A percentile compares a stretch with the other conserved stretches of the same genome.
phyloP scores from a whole-genome alignment of 92 coral and sea anemone genomes.

The Meandrina meandrites region DNA sequence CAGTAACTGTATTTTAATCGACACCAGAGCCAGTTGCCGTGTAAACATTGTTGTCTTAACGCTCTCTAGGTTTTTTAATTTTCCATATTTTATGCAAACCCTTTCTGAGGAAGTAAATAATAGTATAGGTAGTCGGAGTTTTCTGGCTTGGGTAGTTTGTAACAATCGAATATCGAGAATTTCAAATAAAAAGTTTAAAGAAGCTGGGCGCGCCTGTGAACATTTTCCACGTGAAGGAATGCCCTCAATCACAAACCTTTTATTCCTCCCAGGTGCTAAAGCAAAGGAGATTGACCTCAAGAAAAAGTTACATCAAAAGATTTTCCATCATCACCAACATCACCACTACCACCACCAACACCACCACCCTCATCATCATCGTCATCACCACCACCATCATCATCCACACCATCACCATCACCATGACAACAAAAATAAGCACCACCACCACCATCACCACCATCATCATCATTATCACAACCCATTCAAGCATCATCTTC shows the following conservation, averaged over 20 bases:
- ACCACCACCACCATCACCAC: slow-evolving; percentile 14
- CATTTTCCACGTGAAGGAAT: not conserved
- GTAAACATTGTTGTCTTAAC: not conserved
- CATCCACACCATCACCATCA: not conserved
- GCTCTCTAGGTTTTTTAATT: not conserved
- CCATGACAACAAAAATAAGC: not conserved
- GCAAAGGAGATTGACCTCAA: slow-evolving; percentile 10
- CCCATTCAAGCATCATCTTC: slow-evolving; percentile 9
- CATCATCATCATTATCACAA: slow-evolving; percentile 17
- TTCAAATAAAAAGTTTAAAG: not conserved
- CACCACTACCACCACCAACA: not conserved
- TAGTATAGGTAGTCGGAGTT: not conserved
- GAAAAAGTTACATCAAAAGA: slow-evolving; percentile 24
- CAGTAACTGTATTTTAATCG: not conserved
- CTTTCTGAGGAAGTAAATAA: not conserved
- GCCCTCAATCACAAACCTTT: not conserved
- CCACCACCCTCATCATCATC: slow-evolving; percentile 1
- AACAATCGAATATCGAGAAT: not conserved
- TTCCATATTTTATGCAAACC: not conserved
- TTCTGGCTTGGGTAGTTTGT: not conserved
- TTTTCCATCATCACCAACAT: slow-evolving; percentile 16
- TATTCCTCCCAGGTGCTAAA: not conserved
- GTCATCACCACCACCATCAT: not conserved
- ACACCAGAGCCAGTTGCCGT: not conserved
- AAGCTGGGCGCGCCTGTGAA: not conserved